These are phyloP conservation scores for Drosophila paucipuncta DNA, from an alignment of 2,888 invertebrate genomes.

Conservation along the genomic window DNA sequence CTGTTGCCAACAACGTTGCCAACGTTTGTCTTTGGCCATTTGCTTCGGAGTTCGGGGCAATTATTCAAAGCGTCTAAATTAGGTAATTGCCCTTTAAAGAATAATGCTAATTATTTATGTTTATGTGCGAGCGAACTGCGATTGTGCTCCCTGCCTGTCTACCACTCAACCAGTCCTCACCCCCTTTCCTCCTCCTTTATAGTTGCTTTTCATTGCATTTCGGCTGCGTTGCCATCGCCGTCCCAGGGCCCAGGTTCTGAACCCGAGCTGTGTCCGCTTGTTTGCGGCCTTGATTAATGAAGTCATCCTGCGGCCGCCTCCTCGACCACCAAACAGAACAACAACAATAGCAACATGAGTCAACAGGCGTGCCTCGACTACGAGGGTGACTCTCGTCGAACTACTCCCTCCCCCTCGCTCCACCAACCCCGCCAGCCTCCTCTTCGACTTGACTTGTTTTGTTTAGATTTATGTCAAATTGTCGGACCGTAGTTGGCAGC, in stretches of 20 bases:
- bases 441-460: slow-evolving; percentile 62
- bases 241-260: slow-evolving; percentile 1
- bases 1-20: slow-evolving; percentile 19
- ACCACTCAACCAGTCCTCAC: background rate
- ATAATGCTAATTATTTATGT: slow-evolving; percentile 80
- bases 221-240: slow-evolving; percentile 49
- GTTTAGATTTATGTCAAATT: slow-evolving; percentile 81
- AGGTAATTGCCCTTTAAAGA: slow-evolving; percentile 83
- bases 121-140: slow-evolving; percentile 49
- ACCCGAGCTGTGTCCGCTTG: slow-evolving; percentile 46
- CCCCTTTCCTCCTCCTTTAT: background rate
- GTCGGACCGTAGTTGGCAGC: slow-evolving; percentile 41
- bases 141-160: slow-evolving; percentile 6
- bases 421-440: background rate
- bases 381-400: slow-evolving; percentile 5
- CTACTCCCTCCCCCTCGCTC: background rate
- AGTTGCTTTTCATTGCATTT: slow-evolving; percentile 50
- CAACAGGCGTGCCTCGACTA: slow-evolving; percentile 43
- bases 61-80: slow-evolving; percentile 82
- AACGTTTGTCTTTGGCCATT: slow-evolving; percentile 13
- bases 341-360: slow-evolving; percentile 40
- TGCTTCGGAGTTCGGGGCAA: slow-evolving; percentile 53
- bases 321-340: slow-evolving; percentile 19
- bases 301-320: slow-evolving; percentile 75
- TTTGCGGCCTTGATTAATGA: slow-evolving; percentile 81